Evolutionary conservation across 1,140 invertebrate genomes (phyloP), one percentile per base, ranked within the genome.

Genomic region (Ooceraea biroi): DNA sequence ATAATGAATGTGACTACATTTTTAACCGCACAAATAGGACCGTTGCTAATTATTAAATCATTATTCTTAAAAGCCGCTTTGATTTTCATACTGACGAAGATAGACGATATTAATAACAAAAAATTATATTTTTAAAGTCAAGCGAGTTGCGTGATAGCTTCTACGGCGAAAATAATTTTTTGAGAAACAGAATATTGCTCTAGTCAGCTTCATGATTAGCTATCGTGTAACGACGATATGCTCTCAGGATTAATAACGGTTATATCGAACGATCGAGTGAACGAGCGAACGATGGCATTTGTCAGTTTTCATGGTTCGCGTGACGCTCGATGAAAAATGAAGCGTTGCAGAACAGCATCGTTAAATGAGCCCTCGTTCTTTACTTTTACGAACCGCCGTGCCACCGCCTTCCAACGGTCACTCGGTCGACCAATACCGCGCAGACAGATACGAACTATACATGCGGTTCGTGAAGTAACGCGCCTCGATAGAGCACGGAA

Each of bases 261-360:
- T 44, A 44, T 10, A 27, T 44, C 19, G 63, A 46, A 30, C 14
- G 58, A 57, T 19, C 41, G 52, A 55, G 41, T 12, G 22, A 76
- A 12, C 60, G 84, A n/a, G n/a, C 36, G 36, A 36, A 57, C 52
- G 8, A 48, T 27, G 25, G 36, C 41, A 73, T 71, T 86, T 58
- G 82, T 80, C 74, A 76, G 82, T 86, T 80, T 82, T 82, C 84
- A 88, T 86, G 69, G 72, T 69, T 77, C 52, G 44, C 86, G 80
- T 86, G 74, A 83, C 80, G 80, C 19, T 19, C 71, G 84, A 74
- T 82, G 76, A 86, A 86, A 88, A 86, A 88, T 88, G 55, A 88
- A 88, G 41, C 82, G 61, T 86, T 82, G 55, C 69, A 72, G 36
- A 86, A 85, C 73, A 66, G 83, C 68, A 74, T 84, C 69, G 63